phyloP scores from a whole-genome alignment of 2,113 vertebrate species.

The Tauraco erythrolophus region DNA sequence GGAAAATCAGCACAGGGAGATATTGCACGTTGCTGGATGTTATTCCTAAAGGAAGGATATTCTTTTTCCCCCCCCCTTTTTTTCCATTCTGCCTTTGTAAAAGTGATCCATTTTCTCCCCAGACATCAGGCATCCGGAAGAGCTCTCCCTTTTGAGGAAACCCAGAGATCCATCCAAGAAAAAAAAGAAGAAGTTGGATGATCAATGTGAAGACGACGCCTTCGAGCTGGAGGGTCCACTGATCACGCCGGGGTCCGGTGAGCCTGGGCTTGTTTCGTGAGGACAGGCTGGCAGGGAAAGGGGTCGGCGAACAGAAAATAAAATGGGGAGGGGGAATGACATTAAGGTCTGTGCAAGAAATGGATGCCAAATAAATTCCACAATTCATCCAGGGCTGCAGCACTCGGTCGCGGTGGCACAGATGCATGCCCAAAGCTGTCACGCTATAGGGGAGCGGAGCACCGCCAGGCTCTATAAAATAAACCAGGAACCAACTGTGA shows the following conservation, averaged over 20 bases:
- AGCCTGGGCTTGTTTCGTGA: not conserved
- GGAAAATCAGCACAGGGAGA: not conserved
- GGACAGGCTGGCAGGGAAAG: not conserved
- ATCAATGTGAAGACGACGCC: conserved; percentile 91
- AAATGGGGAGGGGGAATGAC: not conserved
- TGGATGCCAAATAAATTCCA: not conserved
- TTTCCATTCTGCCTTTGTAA: not conserved
- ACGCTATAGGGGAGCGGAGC: not conserved
- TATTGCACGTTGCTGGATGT: not conserved
- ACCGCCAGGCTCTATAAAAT: not conserved
- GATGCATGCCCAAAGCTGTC: conserved; percentile 36
- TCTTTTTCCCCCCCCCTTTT: not conserved
- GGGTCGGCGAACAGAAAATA: not conserved
- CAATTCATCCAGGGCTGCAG: not conserved
- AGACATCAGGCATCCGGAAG: conserved; percentile 99
- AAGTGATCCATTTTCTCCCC: not conserved
- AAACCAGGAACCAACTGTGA: not conserved
- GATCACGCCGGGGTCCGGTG: conserved; percentile 95
- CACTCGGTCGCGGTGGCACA: not conserved
- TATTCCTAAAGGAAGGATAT: not conserved
- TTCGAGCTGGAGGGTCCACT: conserved; percentile 93
- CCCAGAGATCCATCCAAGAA: conserved; percentile 98
- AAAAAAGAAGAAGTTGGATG: conserved; percentile 95
- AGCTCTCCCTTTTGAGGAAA: conserved; percentile 95
- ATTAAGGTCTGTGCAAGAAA: not conserved